phyloP scores from a whole-genome alignment of 2,797 vertebrate genomes.

The Knipowitschia caucasica region DNA sequence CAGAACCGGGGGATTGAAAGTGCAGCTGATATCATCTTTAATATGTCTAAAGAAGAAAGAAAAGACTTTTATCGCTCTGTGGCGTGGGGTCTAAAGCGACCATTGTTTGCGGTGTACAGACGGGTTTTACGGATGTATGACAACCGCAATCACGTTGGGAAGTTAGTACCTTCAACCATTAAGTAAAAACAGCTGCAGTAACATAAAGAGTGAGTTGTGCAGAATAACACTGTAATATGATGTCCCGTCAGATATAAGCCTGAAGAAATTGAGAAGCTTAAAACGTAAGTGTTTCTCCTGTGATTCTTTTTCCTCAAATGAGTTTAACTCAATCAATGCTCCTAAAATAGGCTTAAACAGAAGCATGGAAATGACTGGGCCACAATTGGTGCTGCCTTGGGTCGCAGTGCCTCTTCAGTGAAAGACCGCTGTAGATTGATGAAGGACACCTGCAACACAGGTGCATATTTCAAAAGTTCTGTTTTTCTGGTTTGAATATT shows the following conservation, averaged over 20 bases:
- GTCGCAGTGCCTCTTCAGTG: conserved; percentile 95
- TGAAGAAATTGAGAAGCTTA: conserved; percentile 94
- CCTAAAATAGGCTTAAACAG: conserved; percentile 78
- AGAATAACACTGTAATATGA: background rate
- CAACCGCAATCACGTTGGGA: conserved; percentile 98
- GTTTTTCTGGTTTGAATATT: background rate
- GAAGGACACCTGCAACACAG: conserved; percentile 99
- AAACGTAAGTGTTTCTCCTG: conserved; percentile 82
- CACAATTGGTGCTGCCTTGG: conserved; percentile 92
- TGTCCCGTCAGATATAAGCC: conserved; percentile 82
- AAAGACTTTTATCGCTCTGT: conserved; percentile 99
- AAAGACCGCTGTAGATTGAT: conserved; percentile 97
- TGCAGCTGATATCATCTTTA: conserved; percentile 97
- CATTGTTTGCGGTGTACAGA: conserved; percentile 96
- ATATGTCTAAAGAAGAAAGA: conserved; percentile 99
- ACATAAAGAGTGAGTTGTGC: too few species aligned
- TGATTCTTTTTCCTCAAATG: background rate
- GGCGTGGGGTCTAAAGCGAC: conserved; percentile 92
- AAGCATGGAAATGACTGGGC: conserved; percentile 98
- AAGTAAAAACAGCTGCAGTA: background rate
- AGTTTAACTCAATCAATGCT: background rate
- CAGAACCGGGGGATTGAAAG: conserved; percentile 93
- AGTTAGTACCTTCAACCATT: conserved; percentile 77
- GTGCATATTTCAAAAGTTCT: conserved; percentile 57
- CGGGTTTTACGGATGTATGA: conserved; percentile 98